These are phyloP conservation scores for fruit fly (Drosophila melanogaster) DNA, from an alignment of 1,140 invertebrate species.

Conservation along the genomic window Release_6_plus_ISO1_MT NT_033777.3:21798501-21799000, in stretches of 20 bases:
- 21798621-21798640: constrained; percentile 59
- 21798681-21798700: constrained; percentile 16
- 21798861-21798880: constrained; percentile 74
- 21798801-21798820: constrained; percentile 22
- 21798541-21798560: constrained; percentile 41
- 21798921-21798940: constrained; percentile 39
- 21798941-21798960: constrained; percentile 22
- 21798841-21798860: constrained; percentile 69
- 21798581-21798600: constrained; percentile 48
- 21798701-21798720: constrained; percentile 20
- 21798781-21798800: not conserved
- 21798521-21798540: constrained; percentile 10
- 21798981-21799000: not conserved
- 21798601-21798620: constrained; percentile 50
- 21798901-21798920: constrained; percentile 55
- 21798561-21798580: constrained; percentile 32
- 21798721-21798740: constrained; percentile 46
- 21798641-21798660: constrained; percentile 57
- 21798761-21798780: constrained; percentile 50
- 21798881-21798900: constrained; percentile 35
- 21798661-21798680: constrained; percentile 7
- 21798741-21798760: constrained; percentile 33
- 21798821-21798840: constrained; percentile 64
- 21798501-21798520: constrained; percentile 10
- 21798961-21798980: constrained; percentile 35